phyloP scores from a whole-genome alignment of 2,113 vertebrate genomes.

The Nipponia nippon region DNA sequence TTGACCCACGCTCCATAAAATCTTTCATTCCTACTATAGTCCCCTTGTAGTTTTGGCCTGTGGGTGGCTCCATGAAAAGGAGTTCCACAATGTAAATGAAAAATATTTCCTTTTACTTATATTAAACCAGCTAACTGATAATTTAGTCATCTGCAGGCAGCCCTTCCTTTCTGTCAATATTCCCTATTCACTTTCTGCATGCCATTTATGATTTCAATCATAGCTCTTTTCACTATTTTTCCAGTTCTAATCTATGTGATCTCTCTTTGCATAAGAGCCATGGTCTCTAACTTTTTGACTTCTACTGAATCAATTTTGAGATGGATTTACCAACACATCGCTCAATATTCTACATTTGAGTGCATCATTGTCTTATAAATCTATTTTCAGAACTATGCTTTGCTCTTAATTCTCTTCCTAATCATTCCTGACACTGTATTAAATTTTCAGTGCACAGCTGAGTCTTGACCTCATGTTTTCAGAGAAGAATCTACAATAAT shows the following conservation, averaged over 20 bases:
- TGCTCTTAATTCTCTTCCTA: background rate
- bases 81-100: background rate
- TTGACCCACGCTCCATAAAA: background rate
- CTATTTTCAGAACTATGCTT: background rate
- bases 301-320: background rate
- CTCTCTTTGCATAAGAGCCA: background rate
- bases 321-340: background rate
- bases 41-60: background rate
- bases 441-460: background rate
- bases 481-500: background rate
- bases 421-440: background rate
- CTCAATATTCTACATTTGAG: background rate
- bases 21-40: background rate
- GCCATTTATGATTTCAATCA: background rate
- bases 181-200: background rate
- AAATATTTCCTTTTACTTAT: background rate
- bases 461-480: background rate
- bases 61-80: background rate
- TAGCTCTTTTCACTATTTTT: background rate
- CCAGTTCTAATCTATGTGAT: background rate
- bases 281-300: background rate
- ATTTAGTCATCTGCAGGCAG: fast-evolving
- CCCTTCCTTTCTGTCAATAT: background rate
- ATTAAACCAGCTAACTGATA: background rate
- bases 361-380: background rate